Percentiles rank a stretch among this genome's conserved stretches.
Evolutionary conservation across 2,797 vertebrate genomes (phyloP).

Genomic region (Otolemur crassicaudatus): DNA sequence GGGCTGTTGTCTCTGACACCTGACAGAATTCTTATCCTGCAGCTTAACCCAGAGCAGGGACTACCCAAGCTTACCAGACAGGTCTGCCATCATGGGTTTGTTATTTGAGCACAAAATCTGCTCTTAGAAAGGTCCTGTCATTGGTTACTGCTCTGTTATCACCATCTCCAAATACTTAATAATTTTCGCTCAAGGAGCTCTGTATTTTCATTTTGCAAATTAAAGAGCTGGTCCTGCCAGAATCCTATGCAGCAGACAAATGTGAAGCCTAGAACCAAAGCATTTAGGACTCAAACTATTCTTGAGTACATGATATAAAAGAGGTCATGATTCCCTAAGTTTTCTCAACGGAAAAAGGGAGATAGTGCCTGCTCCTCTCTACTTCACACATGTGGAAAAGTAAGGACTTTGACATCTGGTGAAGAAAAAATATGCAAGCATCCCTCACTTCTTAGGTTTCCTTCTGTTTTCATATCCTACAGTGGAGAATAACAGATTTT

Average conservation of each 20-base stretch:
- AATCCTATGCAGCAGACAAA: not conserved
- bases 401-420: not conserved
- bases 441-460: not conserved
- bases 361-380: not conserved
- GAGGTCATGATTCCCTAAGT: not conserved
- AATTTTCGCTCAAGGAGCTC: not conserved
- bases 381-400: not conserved
- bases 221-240: not conserved
- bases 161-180: not conserved
- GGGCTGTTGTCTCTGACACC: not conserved
- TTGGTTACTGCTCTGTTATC: not conserved
- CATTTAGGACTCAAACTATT: not conserved
- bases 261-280: not conserved
- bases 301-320: not conserved
- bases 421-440: constrained; percentile 1
- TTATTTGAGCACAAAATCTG: rapidly evolving
- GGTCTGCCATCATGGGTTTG: not conserved
- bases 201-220: not conserved
- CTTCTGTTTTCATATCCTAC: not conserved
- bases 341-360: not conserved
- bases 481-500: not conserved
- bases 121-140: not conserved
- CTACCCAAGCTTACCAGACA: not conserved
- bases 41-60: not conserved
- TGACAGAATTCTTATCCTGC: not conserved